These are phyloP conservation scores for Allacma fusca DNA, from an alignment of 2,888 invertebrate genomes.

Conservation along the genomic window DNA sequence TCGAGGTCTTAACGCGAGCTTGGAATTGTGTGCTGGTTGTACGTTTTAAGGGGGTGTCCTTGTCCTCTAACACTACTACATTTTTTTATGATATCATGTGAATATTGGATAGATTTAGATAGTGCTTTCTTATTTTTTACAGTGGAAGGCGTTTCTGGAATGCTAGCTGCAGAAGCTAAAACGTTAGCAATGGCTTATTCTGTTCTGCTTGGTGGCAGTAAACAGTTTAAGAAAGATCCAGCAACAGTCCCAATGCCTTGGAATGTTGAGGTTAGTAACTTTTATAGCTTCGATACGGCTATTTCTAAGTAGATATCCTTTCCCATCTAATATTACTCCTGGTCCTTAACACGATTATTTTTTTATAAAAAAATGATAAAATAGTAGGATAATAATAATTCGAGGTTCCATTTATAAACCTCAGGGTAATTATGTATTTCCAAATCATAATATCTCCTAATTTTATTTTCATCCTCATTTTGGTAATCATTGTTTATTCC, in stretches of 20 bases:
- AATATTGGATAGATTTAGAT: background rate
- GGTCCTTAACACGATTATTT: too few species aligned
- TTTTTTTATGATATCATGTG: too few species aligned
- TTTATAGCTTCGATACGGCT: too few species aligned
- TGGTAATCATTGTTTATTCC: too few species aligned
- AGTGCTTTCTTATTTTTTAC: background rate
- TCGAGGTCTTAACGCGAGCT: constrained; percentile 40
- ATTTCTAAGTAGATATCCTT: too few species aligned
- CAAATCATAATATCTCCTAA: too few species aligned
- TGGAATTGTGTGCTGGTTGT: background rate
- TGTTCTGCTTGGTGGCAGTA: background rate
- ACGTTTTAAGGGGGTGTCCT: background rate
- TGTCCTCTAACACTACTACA: background rate
- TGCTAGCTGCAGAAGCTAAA: background rate
- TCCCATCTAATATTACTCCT: too few species aligned
- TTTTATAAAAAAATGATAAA: too few species aligned
- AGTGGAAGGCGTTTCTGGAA: background rate
- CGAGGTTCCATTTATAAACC: too few species aligned
- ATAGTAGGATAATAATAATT: too few species aligned
- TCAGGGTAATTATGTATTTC: too few species aligned
- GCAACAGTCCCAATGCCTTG: background rate
- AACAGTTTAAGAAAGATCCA: constrained; percentile 3
- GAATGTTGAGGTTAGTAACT: background rate
- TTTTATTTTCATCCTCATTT: too few species aligned
- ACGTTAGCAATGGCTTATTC: background rate